Evolutionary conservation across 1,140 invertebrate species (phyloP), one percentile per base, ranked within the genome.

Genomic region (Trichogramma pretiosum): DNA sequence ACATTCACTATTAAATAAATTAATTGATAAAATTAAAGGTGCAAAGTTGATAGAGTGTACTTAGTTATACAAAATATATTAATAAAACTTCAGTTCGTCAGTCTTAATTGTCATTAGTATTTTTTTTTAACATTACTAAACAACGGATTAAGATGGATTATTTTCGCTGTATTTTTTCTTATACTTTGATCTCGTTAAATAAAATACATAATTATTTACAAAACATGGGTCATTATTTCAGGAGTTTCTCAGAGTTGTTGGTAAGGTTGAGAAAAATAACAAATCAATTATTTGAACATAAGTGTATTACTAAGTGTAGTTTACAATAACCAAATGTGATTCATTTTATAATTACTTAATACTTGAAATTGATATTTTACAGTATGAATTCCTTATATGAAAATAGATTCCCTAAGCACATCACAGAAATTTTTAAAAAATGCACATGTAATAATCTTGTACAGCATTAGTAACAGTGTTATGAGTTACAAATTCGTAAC

Each of bases 401-500:
- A 63, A 62, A 65, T 63, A 65, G 48, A 63, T 58, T 61, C 57
- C 58, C 50, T 59, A 58, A 63, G 52, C 49, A 50, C 57, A 68
- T 68, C 63, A 62, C 58, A 68, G 59, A 52, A 55, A 56, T 55
- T 60, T 60, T 59, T 32, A 46, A n/a, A n/a, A 67, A 67, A 67
- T 64, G 58, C 56, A 63, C 54, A 64, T 58, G 40, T 52, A 54
- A 47, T 54, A 56, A 54, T 52, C 33, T 59, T 46, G 11, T 48
- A 40, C 28, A 43, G 18, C 37, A 44, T 34, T 28, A 28, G 24
- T 28, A 28, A 5, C 5, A 28, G 5, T 28, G 24, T 18, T 33
- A 21, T 14, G 16, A 22, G 28, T 50, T 39, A 44, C 17, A 44
- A 26, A 22, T 9, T 50, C 34, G 30, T 40, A 45, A 45, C 21